These are phyloP conservation scores for Sciurus carolinensis DNA, from an alignment of 2,797 vertebrate species.

Conservation along the genomic window DNA sequence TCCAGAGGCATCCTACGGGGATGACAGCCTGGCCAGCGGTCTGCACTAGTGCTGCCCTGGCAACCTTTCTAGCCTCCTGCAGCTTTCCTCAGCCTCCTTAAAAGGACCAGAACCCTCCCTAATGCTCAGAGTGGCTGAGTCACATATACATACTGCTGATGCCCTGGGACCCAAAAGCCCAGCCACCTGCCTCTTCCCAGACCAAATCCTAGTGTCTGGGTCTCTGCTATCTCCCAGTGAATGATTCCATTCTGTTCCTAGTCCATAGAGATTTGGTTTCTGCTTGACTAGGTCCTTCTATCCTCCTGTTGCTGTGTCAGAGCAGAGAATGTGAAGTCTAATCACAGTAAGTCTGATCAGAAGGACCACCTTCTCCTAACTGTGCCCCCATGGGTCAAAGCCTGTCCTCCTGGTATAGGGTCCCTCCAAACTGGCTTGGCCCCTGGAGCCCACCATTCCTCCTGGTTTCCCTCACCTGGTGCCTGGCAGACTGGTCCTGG, in stretches of 20 bases:
- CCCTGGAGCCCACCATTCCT: background rate
- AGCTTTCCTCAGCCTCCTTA: background rate
- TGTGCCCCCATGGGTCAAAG: background rate
- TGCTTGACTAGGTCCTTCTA: background rate
- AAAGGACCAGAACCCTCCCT: accelerated
- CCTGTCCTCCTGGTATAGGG: background rate
- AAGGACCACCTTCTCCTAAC: background rate
- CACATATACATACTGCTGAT: accelerated
- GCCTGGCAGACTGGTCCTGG: background rate
- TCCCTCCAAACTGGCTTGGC: background rate
- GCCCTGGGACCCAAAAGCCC: background rate
- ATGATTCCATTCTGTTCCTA: background rate
- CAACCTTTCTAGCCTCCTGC: background rate
- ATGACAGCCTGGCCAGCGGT: accelerated
- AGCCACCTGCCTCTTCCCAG: background rate
- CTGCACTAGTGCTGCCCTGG: background rate
- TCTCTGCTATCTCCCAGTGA: background rate
- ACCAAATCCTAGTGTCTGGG: accelerated
- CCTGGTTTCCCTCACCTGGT: background rate
- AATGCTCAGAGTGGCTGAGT: background rate
- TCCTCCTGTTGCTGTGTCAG: background rate
- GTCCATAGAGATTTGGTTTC: background rate
- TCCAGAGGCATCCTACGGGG: background rate
- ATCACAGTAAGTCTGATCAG: background rate
- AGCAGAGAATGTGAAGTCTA: background rate